Evolutionary conservation across 2,113 vertebrate species (phyloP).

Genomic region (Benitochromis conjunctus): DNA sequence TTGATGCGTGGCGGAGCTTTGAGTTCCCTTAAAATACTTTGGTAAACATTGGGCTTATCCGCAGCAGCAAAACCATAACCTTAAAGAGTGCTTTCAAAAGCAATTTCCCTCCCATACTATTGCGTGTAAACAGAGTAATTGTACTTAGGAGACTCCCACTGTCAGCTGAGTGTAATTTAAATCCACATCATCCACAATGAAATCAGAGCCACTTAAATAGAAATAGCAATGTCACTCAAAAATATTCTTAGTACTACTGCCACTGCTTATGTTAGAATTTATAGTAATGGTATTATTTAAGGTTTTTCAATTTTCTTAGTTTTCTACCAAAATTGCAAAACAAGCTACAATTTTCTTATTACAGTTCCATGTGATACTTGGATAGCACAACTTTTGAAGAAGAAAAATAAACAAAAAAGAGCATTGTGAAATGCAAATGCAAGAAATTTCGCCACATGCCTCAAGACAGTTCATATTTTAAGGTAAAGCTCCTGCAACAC

Average conservation of each 20-base stretch:
- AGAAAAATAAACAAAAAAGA: not conserved
- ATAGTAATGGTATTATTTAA: not conserved
- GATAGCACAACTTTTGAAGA: not conserved
- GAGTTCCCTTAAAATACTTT: conserved; percentile 79
- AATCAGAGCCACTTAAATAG: not conserved
- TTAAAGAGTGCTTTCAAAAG: conserved; percentile 77
- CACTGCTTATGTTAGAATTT: not conserved
- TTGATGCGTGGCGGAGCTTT: conserved; percentile 81
- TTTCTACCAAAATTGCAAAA: not conserved
- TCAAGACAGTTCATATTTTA: not conserved
- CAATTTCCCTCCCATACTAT: conserved; percentile 75
- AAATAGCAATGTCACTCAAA: not conserved
- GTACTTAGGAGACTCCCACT: conserved; percentile 69
- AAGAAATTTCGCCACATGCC: not conserved
- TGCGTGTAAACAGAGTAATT: conserved; percentile 79
- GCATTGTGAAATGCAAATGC: not conserved
- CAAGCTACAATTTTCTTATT: not conserved
- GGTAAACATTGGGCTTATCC: conserved; percentile 85
- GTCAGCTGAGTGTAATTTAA: conserved; percentile 58
- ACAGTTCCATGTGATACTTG: not conserved
- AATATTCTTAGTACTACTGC: not conserved
- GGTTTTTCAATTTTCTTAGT: not conserved
- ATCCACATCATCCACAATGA: conserved; percentile 30
- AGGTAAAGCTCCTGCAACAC: not conserved
- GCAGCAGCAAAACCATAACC: conserved; percentile 78